Conservation (phyloP, 2,888 invertebrate species). For the Sarcophaga rosellei region DNA sequence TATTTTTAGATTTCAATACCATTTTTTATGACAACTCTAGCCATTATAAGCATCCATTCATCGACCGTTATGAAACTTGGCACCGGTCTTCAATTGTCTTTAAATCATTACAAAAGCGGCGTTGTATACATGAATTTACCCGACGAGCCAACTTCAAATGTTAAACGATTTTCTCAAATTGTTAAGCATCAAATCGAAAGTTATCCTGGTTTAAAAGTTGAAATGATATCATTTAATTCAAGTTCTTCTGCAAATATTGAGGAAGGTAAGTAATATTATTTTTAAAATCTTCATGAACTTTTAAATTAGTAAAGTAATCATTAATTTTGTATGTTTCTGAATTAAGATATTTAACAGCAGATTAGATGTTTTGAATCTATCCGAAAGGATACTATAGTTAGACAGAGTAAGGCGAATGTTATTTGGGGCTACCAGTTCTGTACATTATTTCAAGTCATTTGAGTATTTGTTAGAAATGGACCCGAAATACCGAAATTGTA, state of each 20-base stretch:
- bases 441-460: too few species aligned
- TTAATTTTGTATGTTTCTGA: too few species aligned
- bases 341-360: too few species aligned
- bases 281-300: background rate
- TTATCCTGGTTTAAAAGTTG: constrained; percentile 70
- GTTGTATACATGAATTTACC: constrained; percentile 73
- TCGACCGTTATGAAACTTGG: constrained; percentile 73
- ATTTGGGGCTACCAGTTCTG: too few species aligned
- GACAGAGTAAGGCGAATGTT: too few species aligned
- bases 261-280: constrained; percentile 36
- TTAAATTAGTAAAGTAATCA: too few species aligned
- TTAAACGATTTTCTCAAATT: constrained; percentile 67
- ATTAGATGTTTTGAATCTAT: too few species aligned
- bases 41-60: constrained; percentile 75
- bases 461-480: too few species aligned
- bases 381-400: too few species aligned
- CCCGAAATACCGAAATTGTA: too few species aligned
- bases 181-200: constrained; percentile 72
- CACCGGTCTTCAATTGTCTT: constrained; percentile 72
- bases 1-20: constrained; percentile 74
- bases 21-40: constrained; percentile 71
- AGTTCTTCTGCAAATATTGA: constrained; percentile 42
- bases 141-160: constrained; percentile 56
- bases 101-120: constrained; percentile 73
- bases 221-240: constrained; percentile 61